A percentile compares a stretch with the other conserved stretches of the same genome.
phyloP scores from a whole-genome alignment of 2,888 invertebrate species.

The Xestia rhomboidea region DNA sequence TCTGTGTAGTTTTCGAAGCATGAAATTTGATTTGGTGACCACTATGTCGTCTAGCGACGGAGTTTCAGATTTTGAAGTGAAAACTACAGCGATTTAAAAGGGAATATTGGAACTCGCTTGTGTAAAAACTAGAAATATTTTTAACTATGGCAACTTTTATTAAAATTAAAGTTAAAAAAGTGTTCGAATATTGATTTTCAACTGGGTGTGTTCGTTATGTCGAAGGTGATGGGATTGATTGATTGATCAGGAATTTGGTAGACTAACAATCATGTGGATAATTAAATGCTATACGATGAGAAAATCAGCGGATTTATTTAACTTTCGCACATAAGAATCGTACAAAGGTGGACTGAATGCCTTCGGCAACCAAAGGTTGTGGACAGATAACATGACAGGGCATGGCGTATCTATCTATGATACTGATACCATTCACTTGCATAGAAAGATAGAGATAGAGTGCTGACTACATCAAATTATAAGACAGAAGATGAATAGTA shows the following conservation, averaged over 20 bases:
- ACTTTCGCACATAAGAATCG: no score
- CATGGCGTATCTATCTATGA: background rate
- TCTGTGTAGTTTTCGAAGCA: conserved; percentile 1
- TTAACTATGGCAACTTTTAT: background rate
- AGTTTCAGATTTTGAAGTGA: background rate
- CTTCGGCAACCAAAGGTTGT: no score
- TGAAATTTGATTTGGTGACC: conserved; percentile 37
- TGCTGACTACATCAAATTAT: no score
- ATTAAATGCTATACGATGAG: background rate
- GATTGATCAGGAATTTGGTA: background rate
- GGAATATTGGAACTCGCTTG: background rate
- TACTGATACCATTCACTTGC: background rate
- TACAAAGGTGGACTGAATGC: no score
- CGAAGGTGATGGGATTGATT: background rate
- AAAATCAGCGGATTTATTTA: background rate
- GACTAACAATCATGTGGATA: background rate
- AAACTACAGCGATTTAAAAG: background rate
- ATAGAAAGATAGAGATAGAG: background rate
- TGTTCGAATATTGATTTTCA: background rate
- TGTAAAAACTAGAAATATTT: background rate
- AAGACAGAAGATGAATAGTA: no score
- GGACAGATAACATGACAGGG: background rate
- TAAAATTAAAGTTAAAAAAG: background rate
- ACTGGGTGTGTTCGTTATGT: background rate
- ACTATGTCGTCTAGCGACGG: background rate